phyloP scores from a whole-genome alignment of 2,888 invertebrate species.

The Diarsia brunnea region DNA sequence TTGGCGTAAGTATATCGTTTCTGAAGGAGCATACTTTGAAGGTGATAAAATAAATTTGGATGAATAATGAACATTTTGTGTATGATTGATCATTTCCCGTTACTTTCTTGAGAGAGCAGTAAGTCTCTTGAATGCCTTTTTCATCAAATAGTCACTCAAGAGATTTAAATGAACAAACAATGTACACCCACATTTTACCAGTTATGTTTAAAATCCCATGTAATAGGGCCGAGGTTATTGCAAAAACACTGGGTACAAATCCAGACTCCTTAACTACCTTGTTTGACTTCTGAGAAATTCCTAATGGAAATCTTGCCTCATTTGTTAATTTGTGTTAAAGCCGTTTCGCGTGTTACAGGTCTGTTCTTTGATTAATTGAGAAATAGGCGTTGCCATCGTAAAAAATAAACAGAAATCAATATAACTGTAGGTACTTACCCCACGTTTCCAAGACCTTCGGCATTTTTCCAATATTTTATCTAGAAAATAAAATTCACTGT shows the following conservation, averaged over 20 bases:
- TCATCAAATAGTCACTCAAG: too few species aligned
- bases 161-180: too few species aligned
- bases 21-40: too few species aligned
- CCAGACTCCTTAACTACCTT: not conserved
- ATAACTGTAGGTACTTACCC: slow-evolving; percentile 29
- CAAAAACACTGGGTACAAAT: not conserved
- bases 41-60: too few species aligned
- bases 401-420: not conserved
- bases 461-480: slow-evolving; percentile 51
- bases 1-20: too few species aligned
- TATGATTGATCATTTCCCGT: too few species aligned
- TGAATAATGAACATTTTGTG: too few species aligned
- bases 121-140: too few species aligned
- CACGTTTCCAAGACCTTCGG: slow-evolving; percentile 18
- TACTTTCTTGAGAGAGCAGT: too few species aligned
- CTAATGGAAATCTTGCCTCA: not conserved
- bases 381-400: not conserved
- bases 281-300: not conserved
- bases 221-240: not conserved
- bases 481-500: slow-evolving; percentile 57
- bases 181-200: not conserved
- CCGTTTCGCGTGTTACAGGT: slow-evolving; percentile 49
- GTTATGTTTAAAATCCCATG: not conserved
- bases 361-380: slow-evolving; percentile 24
- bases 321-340: not conserved